Conservation (phyloP, 2,888 invertebrate genomes). For the Athalia rosae region DNA sequence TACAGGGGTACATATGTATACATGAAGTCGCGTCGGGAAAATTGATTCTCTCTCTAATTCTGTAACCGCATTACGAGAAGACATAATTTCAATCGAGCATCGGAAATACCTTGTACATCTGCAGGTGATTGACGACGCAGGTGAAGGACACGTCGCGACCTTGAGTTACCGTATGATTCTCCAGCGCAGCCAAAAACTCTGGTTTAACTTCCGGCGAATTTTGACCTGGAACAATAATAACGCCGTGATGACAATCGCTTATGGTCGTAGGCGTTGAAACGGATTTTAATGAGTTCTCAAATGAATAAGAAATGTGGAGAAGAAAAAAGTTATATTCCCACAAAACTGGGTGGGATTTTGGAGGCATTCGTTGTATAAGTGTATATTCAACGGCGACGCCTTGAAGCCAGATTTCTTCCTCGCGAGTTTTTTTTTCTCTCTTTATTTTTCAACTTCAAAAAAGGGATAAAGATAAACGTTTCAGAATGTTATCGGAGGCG, state of each 20-base stretch:
- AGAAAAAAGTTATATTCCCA: background rate
- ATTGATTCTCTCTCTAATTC: constrained; percentile 14
- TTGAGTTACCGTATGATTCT: constrained; percentile 91
- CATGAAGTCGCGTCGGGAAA: constrained; percentile 13
- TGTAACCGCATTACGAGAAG: background rate
- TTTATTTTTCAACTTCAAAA: background rate
- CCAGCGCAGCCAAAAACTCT: constrained; percentile 88
- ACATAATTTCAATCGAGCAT: background rate
- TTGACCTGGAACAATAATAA: constrained; percentile 77
- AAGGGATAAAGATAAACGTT: constrained; percentile 31
- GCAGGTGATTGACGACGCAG: constrained; percentile 92
- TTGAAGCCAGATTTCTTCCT: constrained; percentile 20
- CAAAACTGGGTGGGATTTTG: background rate
- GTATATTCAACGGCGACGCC: constrained; percentile 10
- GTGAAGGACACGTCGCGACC: constrained; percentile 93
- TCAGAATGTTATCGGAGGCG: constrained; percentile 20
- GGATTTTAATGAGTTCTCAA: background rate
- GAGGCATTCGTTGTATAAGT: background rate
- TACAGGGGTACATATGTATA: background rate
- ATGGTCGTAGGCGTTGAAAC: background rate
- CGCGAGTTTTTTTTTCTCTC: background rate
- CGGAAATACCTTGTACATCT: constrained; percentile 85
- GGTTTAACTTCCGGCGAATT: constrained; percentile 82
- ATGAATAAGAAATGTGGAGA: too few species aligned
- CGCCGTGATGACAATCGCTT: background rate